Evolutionary conservation across 1,140 invertebrate species (phyloP), one percentile per base, ranked within the genome.

Genomic region (Holcopasites calliopsidis): DNA sequence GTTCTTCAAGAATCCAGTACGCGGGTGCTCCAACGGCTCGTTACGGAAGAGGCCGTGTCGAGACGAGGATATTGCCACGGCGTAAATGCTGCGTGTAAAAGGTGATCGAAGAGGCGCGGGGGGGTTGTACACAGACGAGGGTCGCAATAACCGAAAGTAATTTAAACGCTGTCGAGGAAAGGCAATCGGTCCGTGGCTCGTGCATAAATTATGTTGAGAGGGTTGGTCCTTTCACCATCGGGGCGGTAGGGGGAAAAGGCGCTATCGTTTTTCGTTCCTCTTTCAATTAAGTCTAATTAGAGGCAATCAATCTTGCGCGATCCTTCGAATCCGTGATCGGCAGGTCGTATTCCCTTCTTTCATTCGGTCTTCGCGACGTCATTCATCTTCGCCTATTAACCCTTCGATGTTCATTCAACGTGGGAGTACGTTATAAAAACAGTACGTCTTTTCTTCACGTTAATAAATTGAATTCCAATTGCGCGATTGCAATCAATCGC

Each of bases 71-170:
- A 84, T 72, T 88, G 42, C 84, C 87, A 13, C 76, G 82, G 52
- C 88, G 79, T 76, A 86, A 80, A 83, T 88, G 88, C 69, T 89
- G 88, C 70, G 61, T 76, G 77, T 89, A 86, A 66, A 80, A 52
- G 44, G 44, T 47, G 44, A n/a, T 16, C 16, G 16, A 16, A 47
- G 44, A 4, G 11, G 44, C 16, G 16, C 16, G n/a, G n/a, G 16
- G n/a, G 44, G 3, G 44, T 66, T 44, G 52, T 38, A 26, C 40
- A 33, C 33, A 26, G 66, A 54, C 62, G 69, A 77, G 64, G 72
- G 66, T 13, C 54, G 80, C 68, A 72, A 72, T 72, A 72, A 75
- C 66, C 78, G 73, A 80, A 62, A 80, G 74, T 81, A 81, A 77
- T 66, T 76, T 58, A 76, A 76, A n/a, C n/a, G n/a, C 65, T 40